phyloP scores from a whole-genome alignment of 2,797 vertebrate genomes.

The Poecile montanus region DNA sequence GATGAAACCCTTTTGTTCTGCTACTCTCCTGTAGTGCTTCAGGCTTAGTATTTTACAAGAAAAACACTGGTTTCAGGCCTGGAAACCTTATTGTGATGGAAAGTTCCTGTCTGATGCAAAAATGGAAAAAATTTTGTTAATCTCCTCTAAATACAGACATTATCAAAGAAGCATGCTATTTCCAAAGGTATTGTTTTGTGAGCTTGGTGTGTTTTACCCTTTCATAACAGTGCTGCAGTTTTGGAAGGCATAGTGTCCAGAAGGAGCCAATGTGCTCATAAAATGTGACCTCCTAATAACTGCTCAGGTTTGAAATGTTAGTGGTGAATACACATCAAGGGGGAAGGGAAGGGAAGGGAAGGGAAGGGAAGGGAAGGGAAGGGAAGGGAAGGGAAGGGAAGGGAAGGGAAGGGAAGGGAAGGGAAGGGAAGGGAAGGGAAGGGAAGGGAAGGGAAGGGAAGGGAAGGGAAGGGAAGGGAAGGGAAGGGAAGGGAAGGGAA shows the following conservation, averaged over 20 bases:
- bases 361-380: neutral
- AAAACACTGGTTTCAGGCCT: constrained; percentile 12
- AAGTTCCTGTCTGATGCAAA: neutral
- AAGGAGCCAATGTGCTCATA: neutral
- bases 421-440: neutral
- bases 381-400: neutral
- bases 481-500: neutral
- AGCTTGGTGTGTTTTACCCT: neutral
- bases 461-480: too few species aligned
- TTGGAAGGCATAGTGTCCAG: neutral
- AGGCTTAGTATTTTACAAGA: constrained; percentile 30
- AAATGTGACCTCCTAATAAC: neutral
- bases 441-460: neutral
- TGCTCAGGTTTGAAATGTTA: neutral
- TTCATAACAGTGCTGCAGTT: neutral
- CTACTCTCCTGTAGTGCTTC: constrained; percentile 53
- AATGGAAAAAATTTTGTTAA: neutral
- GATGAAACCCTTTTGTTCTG: constrained; percentile 62
- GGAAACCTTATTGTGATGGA: constrained; percentile 9
- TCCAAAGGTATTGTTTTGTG: neutral
- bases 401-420: neutral
- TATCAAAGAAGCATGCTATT: neutral
- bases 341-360: neutral
- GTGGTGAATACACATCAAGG: neutral
- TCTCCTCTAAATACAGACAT: neutral